Evolutionary conservation across 1,140 invertebrate genomes (phyloP).

Genomic region (Drosophila dunni): DNA sequence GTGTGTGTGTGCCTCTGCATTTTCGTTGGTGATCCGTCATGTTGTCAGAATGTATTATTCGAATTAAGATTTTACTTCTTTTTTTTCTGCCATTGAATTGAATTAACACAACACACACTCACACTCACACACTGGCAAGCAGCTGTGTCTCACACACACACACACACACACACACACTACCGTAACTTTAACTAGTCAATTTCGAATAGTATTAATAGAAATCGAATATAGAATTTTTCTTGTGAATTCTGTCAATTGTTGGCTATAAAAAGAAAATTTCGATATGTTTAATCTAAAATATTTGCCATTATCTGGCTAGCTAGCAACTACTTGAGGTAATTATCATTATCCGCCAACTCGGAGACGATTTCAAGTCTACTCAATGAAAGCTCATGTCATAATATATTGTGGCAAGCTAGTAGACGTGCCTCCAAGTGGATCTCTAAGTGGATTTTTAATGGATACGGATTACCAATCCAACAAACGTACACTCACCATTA

Average conservation of each 20-base stretch:
- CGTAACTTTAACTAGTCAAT: slow-evolving; percentile 21
- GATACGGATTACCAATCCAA: neutral
- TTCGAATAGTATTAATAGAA: slow-evolving; percentile 32
- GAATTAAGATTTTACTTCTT: slow-evolving; percentile 84
- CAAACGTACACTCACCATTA: neutral
- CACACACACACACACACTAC: slow-evolving; percentile 19
- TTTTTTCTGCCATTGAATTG: slow-evolving; percentile 82
- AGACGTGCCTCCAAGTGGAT: slow-evolving; percentile 12
- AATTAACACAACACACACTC: slow-evolving; percentile 71
- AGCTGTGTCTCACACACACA: slow-evolving; percentile 25
- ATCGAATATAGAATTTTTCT: slow-evolving; percentile 12
- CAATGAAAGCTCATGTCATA: slow-evolving; percentile 21
- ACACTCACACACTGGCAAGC: slow-evolving; percentile 27
- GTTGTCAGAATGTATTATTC: slow-evolving; percentile 84
- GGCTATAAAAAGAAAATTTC: slow-evolving; percentile 31
- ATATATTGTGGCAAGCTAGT: slow-evolving; percentile 14
- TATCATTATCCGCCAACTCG: slow-evolving; percentile 18
- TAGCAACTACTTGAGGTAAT: slow-evolving; percentile 25
- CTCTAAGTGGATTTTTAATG: slow-evolving; percentile 3
- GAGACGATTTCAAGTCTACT: slow-evolving; percentile 13
- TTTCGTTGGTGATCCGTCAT: slow-evolving; percentile 84
- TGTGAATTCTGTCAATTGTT: slow-evolving; percentile 15
- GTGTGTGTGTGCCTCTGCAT: slow-evolving; percentile 69
- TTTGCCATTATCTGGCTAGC: slow-evolving; percentile 19
- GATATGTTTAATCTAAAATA: slow-evolving; percentile 30